Evolutionary conservation across 1,140 invertebrate species (phyloP).

Genomic region (Andricus grossulariae): DNA sequence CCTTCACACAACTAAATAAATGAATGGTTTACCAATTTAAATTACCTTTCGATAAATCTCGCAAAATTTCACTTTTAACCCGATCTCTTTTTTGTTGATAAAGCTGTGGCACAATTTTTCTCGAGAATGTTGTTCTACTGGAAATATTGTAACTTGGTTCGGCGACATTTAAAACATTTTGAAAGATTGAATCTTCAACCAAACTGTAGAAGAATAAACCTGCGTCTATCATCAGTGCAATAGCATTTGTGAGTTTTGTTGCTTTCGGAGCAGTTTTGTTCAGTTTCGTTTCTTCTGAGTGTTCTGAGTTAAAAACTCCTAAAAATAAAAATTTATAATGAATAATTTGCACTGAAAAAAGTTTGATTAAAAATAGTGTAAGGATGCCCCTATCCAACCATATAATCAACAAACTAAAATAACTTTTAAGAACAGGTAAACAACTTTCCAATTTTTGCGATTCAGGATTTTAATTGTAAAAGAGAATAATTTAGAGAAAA

Average conservation of each 20-base stretch:
- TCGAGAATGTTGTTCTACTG: slow-evolving; percentile 39
- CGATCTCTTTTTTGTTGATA: slow-evolving; percentile 36
- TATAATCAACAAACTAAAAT: no score
- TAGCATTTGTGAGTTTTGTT: slow-evolving; percentile 24
- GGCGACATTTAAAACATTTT: slow-evolving; percentile 31
- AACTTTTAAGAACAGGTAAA: no score
- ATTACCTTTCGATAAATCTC: slow-evolving; percentile 33
- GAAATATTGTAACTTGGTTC: slow-evolving; percentile 38
- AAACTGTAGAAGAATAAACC: slow-evolving; percentile 34
- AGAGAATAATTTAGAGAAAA: no score
- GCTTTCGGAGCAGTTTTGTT: slow-evolving; percentile 22
- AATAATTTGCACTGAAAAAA: no score
- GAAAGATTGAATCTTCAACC: slow-evolving; percentile 36
- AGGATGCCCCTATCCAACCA: no score
- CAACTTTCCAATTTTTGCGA: no score
- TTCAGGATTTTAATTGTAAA: no score
- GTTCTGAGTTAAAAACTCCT: slow-evolving; percentile 27
- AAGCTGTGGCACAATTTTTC: slow-evolving; percentile 33
- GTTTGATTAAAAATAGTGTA: no score
- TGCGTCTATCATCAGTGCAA: slow-evolving; percentile 37
- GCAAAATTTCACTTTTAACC: slow-evolving; percentile 32
- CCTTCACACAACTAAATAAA: background rate
- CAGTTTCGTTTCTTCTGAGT: slow-evolving; percentile 23
- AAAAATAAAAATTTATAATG: no score
- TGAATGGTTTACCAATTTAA: background rate